A percentile compares a stretch with the other conserved stretches of the same genome.
phyloP scores from a whole-genome alignment of 2,888 invertebrate species.

The Rhimphoctona megacephalus region DNA sequence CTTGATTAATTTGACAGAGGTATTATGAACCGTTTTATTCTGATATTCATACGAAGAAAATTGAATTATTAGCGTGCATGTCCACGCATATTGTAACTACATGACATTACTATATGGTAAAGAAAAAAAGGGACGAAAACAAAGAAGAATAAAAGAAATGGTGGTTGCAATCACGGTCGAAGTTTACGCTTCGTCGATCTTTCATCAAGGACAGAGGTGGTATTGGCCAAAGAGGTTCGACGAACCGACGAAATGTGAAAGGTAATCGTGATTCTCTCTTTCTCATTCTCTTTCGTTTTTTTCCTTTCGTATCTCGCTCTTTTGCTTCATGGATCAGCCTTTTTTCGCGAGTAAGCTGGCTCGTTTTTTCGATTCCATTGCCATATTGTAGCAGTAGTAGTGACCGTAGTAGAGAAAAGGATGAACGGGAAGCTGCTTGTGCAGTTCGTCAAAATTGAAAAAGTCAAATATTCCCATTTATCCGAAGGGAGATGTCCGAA shows the following conservation, averaged over 20 bases:
- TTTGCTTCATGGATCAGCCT: conserved; percentile 52
- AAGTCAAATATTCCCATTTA: conserved; percentile 62
- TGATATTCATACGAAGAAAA: conserved; percentile 28
- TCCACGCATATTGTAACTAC: neutral
- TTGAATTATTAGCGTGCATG: conserved; percentile 21
- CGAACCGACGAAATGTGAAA: conserved; percentile 79
- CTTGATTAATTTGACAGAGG: conserved; percentile 1
- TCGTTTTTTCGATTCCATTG: conserved; percentile 55
- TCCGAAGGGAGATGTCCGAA: conserved; percentile 44
- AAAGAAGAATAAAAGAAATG: conserved; percentile 48
- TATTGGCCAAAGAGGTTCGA: conserved; percentile 75
- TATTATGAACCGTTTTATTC: neutral
- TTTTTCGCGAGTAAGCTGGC: conserved; percentile 13
- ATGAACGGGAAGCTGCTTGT: conserved; percentile 21
- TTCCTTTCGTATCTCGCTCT: conserved; percentile 23
- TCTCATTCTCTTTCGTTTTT: conserved; percentile 29
- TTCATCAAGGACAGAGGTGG: conserved; percentile 76
- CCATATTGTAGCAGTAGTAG: conserved; percentile 32
- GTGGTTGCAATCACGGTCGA: conserved; percentile 70
- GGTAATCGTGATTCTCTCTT: conserved; percentile 66
- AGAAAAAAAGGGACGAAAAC: conserved; percentile 25
- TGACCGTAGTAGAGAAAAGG: conserved; percentile 56
- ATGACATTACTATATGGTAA: neutral
- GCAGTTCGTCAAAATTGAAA: conserved; percentile 60
- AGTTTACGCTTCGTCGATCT: conserved; percentile 75